These are phyloP conservation scores for Ciona savignyi DNA, from an alignment of 23 tunicate species.

Conservation along the genomic window DNA sequence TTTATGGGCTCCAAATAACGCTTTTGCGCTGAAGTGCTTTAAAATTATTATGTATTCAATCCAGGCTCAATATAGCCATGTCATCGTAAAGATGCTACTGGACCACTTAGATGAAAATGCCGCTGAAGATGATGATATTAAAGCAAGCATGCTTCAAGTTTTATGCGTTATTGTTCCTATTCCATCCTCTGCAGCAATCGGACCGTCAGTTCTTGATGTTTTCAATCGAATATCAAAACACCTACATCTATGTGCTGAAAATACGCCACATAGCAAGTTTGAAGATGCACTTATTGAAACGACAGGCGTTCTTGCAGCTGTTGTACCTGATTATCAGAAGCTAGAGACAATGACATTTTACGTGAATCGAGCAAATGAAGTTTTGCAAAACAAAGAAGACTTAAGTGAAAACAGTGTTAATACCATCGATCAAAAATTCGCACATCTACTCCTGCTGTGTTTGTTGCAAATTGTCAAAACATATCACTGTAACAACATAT, in stretches of 20 bases:
- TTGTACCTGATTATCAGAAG: conserved; percentile 88
- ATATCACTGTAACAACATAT: conserved; percentile 40
- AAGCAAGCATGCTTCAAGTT: conserved; percentile 82
- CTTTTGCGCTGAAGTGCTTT: conserved; percentile 77
- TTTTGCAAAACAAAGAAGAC: neutral
- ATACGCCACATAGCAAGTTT: conserved; percentile 23
- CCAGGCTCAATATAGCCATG: conserved; percentile 78
- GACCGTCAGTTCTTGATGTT: conserved; percentile 89
- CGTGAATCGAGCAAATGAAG: conserved; percentile 50
- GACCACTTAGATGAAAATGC: conserved; percentile 67
- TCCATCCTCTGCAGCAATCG: conserved; percentile 79
- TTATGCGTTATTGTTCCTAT: conserved; percentile 72
- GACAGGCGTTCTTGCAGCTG: conserved; percentile 58
- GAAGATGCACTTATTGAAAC: conserved; percentile 52
- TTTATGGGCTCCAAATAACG: conserved; percentile 78
- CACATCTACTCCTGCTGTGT: conserved; percentile 44
- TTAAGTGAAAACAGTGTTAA: conserved; percentile 7
- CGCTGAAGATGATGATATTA: conserved; percentile 33
- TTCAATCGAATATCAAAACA: conserved; percentile 61
- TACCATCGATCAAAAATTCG: conserved; percentile 1
- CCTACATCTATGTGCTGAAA: conserved; percentile 24
- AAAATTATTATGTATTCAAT: conserved; percentile 73
- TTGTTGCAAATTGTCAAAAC: conserved; percentile 45
- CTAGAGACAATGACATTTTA: conserved; percentile 75
- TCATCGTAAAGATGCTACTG: conserved; percentile 69